Conservation (phyloP, 2,797 vertebrate species). For the Pseudomugil gertrudae region DNA sequence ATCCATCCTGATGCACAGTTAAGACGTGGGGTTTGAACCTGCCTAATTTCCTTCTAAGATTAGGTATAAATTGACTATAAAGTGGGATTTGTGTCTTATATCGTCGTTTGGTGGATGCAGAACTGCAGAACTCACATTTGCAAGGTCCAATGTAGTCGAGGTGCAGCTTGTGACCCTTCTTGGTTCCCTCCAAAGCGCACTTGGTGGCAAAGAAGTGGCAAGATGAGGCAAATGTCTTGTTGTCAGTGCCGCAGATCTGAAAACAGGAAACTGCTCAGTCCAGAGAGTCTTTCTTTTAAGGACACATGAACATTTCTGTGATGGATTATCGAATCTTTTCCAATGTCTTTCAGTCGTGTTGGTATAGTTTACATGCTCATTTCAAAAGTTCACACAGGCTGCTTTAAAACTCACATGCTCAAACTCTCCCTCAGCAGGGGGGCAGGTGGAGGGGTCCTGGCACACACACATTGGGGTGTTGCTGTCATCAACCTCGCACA, state of each 20-base stretch:
- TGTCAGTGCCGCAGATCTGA: slow-evolving; percentile 96
- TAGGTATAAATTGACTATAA: background rate
- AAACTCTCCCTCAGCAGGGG: slow-evolving; percentile 84
- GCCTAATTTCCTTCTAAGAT: background rate
- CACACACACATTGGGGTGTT: slow-evolving; percentile 97
- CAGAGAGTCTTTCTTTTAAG: too few species aligned
- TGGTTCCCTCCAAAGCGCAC: slow-evolving; percentile 97
- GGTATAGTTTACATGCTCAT: too few species aligned
- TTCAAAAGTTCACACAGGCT: background rate
- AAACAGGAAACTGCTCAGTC: background rate
- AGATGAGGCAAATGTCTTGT: slow-evolving; percentile 96
- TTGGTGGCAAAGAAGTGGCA: slow-evolving; percentile 99
- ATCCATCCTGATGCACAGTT: background rate
- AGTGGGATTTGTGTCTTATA: too few species aligned
- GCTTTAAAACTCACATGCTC: slow-evolving; percentile 87
- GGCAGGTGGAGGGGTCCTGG: slow-evolving; percentile 94
- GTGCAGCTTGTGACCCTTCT: slow-evolving; percentile 99
- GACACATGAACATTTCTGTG: too few species aligned
- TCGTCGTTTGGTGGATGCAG: background rate
- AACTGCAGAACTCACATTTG: slow-evolving; percentile 87
- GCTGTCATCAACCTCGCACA: slow-evolving; percentile 94
- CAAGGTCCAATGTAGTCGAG: slow-evolving; percentile 98
- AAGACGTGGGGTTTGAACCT: background rate
- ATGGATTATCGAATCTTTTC: too few species aligned
- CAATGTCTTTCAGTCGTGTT: too few species aligned